A percentile compares a stretch with the other conserved stretches of the same genome.
phyloP scores from a whole-genome alignment of 2,113 vertebrate genomes.

The Salvelinus alpinus region DNA sequence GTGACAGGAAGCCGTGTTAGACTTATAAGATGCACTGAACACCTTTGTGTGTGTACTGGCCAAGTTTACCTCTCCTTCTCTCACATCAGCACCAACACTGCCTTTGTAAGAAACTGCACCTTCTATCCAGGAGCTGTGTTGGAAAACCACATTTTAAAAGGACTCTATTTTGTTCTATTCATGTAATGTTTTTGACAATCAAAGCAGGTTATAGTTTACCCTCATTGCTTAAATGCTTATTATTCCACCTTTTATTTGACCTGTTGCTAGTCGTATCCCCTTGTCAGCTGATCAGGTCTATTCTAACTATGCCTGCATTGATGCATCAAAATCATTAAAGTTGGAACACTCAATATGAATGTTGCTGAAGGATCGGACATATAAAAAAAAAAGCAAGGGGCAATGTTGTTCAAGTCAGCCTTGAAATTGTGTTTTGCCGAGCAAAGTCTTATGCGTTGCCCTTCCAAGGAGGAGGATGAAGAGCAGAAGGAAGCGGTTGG shows the following conservation, averaged over 20 bases:
- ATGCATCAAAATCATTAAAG: background rate
- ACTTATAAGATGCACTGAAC: no score
- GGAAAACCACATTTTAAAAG: background rate
- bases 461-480: background rate
- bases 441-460: background rate
- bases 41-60: conserved; percentile 17
- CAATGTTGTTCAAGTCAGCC: conserved; percentile 21
- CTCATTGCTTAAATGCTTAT: background rate
- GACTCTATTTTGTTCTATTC: background rate
- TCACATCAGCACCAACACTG: conserved; percentile 30
- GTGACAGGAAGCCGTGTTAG: no score
- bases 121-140: background rate
- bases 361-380: conserved; percentile 35
- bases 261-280: background rate
- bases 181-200: background rate
- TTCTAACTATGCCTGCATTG: background rate
- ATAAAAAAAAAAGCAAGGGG: background rate
- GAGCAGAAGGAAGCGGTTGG: background rate
- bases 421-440: conserved; percentile 26
- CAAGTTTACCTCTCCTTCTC: conserved; percentile 44
- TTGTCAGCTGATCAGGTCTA: background rate
- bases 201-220: background rate
- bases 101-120: background rate
- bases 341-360: background rate
- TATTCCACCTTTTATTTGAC: background rate